Evolutionary conservation across 2,113 vertebrate species (phyloP), one percentile per base, ranked within the genome.

Genomic region (Xenopus borealis): DNA sequence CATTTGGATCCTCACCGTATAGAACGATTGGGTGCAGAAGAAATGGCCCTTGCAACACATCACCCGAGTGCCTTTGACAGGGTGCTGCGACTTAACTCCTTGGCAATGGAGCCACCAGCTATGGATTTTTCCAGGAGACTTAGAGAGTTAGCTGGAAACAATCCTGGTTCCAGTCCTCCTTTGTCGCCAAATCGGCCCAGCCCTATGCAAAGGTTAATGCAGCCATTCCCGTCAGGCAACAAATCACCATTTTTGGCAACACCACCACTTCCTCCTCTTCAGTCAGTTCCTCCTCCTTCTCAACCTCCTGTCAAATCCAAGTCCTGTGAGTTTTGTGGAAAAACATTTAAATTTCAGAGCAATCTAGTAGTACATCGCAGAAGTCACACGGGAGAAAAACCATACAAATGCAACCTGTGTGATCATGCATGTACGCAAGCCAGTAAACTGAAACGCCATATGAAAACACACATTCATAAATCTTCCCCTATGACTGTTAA

Each of bases 11-110:
- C 94, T 76, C 97, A 98, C 87, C 95, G 93, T 85, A 93, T 98
- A 89, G 93, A 93, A 84, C 96, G 97, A 86, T 91, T 99, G 93
- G 98, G 95, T 90, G 96, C 95, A 50, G 97, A 99, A 92, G 96
- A 98, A 88, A 92, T 98, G 94, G 95, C 95, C 88, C 93, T 98
- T 90, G 95, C 95, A 90, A 94, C 95, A 89, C 97, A 99, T 93
- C 97, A 99, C 91, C 96, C 96, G 94, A 98, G 97, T 98, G 96
- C 97, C 96, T 99, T 99, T 88, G 97, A 99, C 89, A 96, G 97
- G 94, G 97, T 98, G 92, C 94, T 98, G 91, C 95, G 97, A 91
- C 94, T 99, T 92, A 99, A 99, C 91, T 94, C 97, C 86, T 90
- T 99, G 92, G 94, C 95, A 86, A 94, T 99, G 88, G 97, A 99